These are phyloP conservation scores for Poecilus cupreus DNA, from an alignment of 2,888 invertebrate genomes.

Conservation along the genomic window DNA sequence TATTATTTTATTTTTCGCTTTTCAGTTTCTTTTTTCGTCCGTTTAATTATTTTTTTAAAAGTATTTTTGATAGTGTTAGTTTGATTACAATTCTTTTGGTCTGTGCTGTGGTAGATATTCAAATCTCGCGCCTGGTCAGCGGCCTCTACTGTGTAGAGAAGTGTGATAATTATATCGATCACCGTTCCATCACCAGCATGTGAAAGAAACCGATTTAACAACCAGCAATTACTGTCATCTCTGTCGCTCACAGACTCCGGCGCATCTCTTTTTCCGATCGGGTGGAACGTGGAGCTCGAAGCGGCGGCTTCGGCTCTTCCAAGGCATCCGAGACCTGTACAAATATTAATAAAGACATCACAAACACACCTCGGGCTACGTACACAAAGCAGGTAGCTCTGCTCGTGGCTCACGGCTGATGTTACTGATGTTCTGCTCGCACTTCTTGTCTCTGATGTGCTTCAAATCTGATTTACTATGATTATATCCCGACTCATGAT, in stretches of 20 bases:
- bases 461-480: background rate
- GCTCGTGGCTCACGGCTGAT: background rate
- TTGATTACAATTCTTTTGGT: too few relatives aligned
- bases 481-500: background rate
- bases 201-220: slow-evolving; percentile 51
- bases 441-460: background rate
- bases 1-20: too few relatives aligned
- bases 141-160: background rate
- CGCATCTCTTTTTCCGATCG: background rate
- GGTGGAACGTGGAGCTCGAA: background rate
- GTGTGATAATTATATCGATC: slow-evolving; percentile 55
- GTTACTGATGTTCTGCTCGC: background rate
- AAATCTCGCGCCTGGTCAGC: background rate
- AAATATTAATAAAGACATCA: slow-evolving; percentile 59
- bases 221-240: slow-evolving; percentile 54
- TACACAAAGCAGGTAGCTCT: slow-evolving; percentile 27
- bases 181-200: slow-evolving; percentile 28
- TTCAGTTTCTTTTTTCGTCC: too few relatives aligned
- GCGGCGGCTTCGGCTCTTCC: too few relatives aligned
- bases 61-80: too few relatives aligned
- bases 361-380: slow-evolving; percentile 48
- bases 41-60: too few relatives aligned
- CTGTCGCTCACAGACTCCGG: background rate
- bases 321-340: slow-evolving; percentile 20
- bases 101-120: too few relatives aligned